A percentile compares a stretch with the other conserved stretches of the same genome.
phyloP scores from a whole-genome alignment of 2,888 invertebrate genomes.

The Platycnemis pennipes region DNA sequence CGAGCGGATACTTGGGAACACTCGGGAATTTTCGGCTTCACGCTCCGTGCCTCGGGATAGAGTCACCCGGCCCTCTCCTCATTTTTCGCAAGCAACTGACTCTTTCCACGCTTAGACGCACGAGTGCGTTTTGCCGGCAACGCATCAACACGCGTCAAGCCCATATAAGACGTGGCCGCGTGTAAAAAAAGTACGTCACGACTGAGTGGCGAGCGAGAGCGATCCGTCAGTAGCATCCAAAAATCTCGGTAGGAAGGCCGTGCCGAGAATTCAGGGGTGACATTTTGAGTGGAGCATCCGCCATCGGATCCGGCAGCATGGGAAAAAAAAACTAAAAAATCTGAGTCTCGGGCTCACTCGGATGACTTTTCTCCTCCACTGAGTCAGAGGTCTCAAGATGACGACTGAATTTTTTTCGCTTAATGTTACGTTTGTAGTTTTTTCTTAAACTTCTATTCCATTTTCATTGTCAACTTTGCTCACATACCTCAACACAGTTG shows the following conservation, averaged over 20 bases:
- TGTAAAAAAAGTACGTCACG: neutral
- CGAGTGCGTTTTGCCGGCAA: neutral
- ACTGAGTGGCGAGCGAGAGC: neutral
- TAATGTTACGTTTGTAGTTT: too few species aligned
- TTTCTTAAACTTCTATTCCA: too few species aligned
- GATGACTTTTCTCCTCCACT: neutral
- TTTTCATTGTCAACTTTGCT: too few species aligned
- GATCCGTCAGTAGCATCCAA: neutral
- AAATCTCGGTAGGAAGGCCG: neutral
- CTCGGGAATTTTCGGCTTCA: neutral
- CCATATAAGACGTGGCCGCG: neutral
- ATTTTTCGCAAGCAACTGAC: neutral
- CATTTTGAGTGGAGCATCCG: neutral
- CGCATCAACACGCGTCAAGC: constrained; percentile 1
- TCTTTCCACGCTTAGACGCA: neutral
- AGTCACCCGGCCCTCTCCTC: neutral
- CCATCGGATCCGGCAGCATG: neutral
- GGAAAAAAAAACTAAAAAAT: neutral
- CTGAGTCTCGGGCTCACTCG: too few species aligned
- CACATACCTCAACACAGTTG: too few species aligned
- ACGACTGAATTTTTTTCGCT: too few species aligned
- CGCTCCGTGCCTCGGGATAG: neutral
- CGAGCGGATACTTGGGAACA: neutral
- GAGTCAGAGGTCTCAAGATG: neutral
- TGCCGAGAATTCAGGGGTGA: neutral